Evolutionary conservation across 1,140 invertebrate genomes (phyloP).

Genomic region (Hyles euphorbiae): DNA sequence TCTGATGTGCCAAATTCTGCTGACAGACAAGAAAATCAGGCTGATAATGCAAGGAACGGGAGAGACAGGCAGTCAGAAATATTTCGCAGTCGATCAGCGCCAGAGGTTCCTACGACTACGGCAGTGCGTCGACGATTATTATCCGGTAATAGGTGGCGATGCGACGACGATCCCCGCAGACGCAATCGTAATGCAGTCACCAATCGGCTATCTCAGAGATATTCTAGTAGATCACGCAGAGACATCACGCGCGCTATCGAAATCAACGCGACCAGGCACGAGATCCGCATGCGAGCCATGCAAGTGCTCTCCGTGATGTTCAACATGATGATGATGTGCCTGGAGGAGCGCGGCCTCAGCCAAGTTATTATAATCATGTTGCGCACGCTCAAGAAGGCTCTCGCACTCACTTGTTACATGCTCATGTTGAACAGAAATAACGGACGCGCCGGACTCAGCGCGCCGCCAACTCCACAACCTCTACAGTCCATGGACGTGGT

Average conservation of each 20-base stretch:
- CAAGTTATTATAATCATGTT: constrained; percentile 70
- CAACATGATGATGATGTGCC: constrained; percentile 73
- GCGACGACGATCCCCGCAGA: constrained; percentile 50
- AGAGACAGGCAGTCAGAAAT: constrained; percentile 26
- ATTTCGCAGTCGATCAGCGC: constrained; percentile 30
- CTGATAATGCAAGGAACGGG: constrained; percentile 26
- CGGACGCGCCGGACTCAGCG: constrained; percentile 28
- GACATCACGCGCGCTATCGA: constrained; percentile 54
- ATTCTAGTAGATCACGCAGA: constrained; percentile 41
- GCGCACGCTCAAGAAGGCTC: constrained; percentile 61
- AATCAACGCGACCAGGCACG: constrained; percentile 61
- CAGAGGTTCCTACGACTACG: constrained; percentile 33
- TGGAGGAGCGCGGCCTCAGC: constrained; percentile 62
- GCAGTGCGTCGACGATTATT: constrained; percentile 48
- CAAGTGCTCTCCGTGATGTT: constrained; percentile 71
- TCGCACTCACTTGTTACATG: constrained; percentile 68
- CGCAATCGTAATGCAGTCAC: constrained; percentile 38
- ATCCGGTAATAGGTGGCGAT: constrained; percentile 46
- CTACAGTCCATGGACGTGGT: constrained; percentile 49
- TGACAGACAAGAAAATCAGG: constrained; percentile 15
- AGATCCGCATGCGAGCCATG: constrained; percentile 68
- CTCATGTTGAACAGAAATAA: constrained; percentile 59
- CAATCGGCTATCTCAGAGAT: constrained; percentile 42
- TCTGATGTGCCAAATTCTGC: constrained; percentile 14
- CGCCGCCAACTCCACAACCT: constrained; percentile 30